phyloP scores from a whole-genome alignment of 1,140 invertebrate species.

The Calephelis nemesis region DNA sequence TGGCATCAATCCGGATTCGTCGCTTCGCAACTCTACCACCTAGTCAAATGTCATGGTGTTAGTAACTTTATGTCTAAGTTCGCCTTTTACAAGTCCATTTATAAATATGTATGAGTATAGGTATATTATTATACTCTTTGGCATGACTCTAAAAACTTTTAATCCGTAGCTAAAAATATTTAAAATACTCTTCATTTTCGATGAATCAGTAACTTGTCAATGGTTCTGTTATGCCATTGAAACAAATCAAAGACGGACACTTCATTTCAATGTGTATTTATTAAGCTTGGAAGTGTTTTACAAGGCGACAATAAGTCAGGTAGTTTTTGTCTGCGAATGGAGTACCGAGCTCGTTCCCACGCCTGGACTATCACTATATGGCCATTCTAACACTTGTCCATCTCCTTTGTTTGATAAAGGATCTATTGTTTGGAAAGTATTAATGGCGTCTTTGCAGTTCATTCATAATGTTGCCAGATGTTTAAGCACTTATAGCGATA shows the following conservation, averaged over 20 bases:
- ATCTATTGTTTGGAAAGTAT: conserved; percentile 49
- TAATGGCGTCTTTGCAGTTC: conserved; percentile 10
- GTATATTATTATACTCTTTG: background rate
- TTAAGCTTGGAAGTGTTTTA: conserved; percentile 61
- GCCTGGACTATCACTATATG: conserved; percentile 61
- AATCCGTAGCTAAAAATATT: background rate
- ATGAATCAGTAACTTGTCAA: conserved; percentile 19
- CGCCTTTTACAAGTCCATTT: background rate
- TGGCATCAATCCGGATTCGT: too few relatives aligned
- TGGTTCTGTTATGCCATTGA: conserved; percentile 22
- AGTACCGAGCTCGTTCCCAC: conserved; percentile 53
- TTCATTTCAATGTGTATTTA: conserved; percentile 52
- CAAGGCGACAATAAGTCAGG: conserved; percentile 61
- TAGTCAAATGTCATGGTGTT: too few relatives aligned
- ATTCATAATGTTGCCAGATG: conserved; percentile 11
- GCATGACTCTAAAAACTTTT: too few relatives aligned
- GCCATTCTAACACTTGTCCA: conserved; percentile 56
- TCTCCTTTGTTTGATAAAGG: conserved; percentile 43
- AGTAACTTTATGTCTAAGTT: too few relatives aligned
- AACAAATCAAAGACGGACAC: conserved; percentile 45
- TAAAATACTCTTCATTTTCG: conserved; percentile 1
- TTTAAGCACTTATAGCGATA: background rate
- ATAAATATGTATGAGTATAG: background rate
- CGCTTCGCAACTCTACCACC: too few relatives aligned
- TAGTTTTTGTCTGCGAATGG: conserved; percentile 70